A percentile compares a stretch with the other conserved stretches of the same genome.
These are phyloP conservation scores for Platynereis dumerilii DNA, from an alignment of 2,888 invertebrate species.

Conservation along the genomic window DNA sequence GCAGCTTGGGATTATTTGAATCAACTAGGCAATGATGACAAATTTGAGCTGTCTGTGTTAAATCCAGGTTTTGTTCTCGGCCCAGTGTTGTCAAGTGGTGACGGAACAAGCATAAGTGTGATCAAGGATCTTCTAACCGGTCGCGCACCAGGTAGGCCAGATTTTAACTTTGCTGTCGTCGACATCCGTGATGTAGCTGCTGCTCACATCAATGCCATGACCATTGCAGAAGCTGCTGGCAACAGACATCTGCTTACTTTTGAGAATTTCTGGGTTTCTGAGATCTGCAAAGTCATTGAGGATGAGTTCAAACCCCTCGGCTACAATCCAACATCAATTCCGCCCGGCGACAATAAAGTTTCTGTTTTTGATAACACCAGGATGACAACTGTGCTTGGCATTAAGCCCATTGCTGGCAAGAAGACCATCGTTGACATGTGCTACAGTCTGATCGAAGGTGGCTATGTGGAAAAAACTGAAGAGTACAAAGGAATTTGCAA, in stretches of 20 bases:
- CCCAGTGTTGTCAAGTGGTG: constrained; percentile 54
- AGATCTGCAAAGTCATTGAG: constrained; percentile 61
- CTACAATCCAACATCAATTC: constrained; percentile 58
- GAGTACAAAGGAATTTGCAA: constrained; percentile 38
- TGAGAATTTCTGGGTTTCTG: constrained; percentile 64
- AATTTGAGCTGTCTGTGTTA: constrained; percentile 65
- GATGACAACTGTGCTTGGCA: constrained; percentile 64
- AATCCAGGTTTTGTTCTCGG: constrained; percentile 67
- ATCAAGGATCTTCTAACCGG: constrained; percentile 56
- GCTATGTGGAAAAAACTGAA: constrained; percentile 63
- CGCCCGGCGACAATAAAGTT: constrained; percentile 24
- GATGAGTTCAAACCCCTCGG: constrained; percentile 62
- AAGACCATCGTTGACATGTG: constrained; percentile 66
- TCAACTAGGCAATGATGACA: constrained; percentile 53
- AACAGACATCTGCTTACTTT: constrained; percentile 64
- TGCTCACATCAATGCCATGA: constrained; percentile 34
- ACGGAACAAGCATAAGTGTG: constrained; percentile 48
- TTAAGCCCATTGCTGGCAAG: constrained; percentile 63
- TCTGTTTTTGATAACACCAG: constrained; percentile 47
- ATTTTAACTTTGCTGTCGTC: constrained; percentile 64
- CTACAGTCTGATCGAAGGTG: constrained; percentile 66
- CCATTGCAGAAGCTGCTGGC: constrained; percentile 30
- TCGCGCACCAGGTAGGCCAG: constrained; percentile 61
- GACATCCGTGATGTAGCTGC: constrained; percentile 67
- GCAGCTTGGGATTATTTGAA: constrained; percentile 68